Conservation (phyloP, 2,888 invertebrate genomes). For the Acleris cristana region DNA sequence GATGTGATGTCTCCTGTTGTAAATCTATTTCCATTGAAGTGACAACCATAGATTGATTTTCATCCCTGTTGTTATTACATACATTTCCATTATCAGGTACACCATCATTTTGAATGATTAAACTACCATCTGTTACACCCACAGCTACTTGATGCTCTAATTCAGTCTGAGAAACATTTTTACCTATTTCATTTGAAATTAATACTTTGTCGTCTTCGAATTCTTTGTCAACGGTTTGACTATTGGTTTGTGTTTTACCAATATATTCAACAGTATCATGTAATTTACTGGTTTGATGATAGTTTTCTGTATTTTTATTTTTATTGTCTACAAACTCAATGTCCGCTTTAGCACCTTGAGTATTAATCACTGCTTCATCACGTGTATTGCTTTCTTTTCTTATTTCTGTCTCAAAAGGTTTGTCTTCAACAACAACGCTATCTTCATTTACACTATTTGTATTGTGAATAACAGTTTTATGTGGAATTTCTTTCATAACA, state of each 20-base stretch:
- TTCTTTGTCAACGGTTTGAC: background rate
- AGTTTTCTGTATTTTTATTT: background rate
- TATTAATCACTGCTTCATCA: too few species aligned
- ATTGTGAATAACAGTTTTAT: too few species aligned
- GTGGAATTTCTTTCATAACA: too few species aligned
- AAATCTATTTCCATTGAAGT: background rate
- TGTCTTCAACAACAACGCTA: too few species aligned
- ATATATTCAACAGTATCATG: background rate
- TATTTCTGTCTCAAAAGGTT: too few species aligned
- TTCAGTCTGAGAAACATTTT: background rate
- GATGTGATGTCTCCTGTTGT: background rate
- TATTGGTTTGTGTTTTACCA: background rate
- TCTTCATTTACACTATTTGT: too few species aligned
- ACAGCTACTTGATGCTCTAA: background rate
- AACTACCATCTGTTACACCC: background rate
- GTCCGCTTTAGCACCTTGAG: too few species aligned
- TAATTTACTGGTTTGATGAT: background rate
- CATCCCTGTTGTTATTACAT: background rate
- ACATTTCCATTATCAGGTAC: background rate
- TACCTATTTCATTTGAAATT: background rate
- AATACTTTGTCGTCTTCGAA: background rate
- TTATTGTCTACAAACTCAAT: too few species aligned
- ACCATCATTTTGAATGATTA: background rate
- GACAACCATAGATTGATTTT: background rate
- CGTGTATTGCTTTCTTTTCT: too few species aligned